Conservation (phyloP, 2,797 vertebrate genomes). For the Chloroceryle amazona region DNA sequence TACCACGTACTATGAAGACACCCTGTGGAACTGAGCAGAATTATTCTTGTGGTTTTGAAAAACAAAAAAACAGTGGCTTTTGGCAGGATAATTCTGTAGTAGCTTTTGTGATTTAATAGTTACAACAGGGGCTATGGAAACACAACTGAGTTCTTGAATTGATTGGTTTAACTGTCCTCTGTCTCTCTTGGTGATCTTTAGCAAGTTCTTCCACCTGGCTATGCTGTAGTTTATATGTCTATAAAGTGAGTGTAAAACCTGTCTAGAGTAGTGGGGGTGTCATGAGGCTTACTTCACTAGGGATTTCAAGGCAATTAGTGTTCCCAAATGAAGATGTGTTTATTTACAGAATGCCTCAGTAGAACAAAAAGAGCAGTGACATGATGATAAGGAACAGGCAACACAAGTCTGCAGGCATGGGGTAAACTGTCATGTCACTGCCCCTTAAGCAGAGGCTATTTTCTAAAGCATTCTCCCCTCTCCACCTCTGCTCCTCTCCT, state of each 20-base stretch:
- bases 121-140: slow-evolving; percentile 44
- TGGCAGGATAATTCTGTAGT: slow-evolving; percentile 14
- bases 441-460: neutral
- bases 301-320: neutral
- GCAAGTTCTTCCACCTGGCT: neutral
- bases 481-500: neutral
- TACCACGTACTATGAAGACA: neutral
- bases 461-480: neutral
- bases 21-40: neutral
- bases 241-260: slow-evolving; percentile 1
- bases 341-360: neutral
- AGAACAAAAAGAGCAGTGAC: neutral
- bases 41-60: slow-evolving; percentile 21
- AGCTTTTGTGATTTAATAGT: slow-evolving; percentile 26
- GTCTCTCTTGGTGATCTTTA: neutral
- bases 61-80: slow-evolving; percentile 23
- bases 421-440: neutral
- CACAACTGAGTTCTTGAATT: neutral
- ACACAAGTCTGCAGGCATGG: neutral
- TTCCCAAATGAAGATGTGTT: neutral
- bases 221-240: neutral
- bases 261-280: neutral
- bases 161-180: neutral
- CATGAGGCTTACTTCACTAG: neutral
- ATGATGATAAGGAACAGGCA: neutral